Percentiles rank a stretch among this genome's conserved stretches.
Evolutionary conservation across 2,113 vertebrate species (phyloP).

Genomic region (Phyllostomus discolor): DNA sequence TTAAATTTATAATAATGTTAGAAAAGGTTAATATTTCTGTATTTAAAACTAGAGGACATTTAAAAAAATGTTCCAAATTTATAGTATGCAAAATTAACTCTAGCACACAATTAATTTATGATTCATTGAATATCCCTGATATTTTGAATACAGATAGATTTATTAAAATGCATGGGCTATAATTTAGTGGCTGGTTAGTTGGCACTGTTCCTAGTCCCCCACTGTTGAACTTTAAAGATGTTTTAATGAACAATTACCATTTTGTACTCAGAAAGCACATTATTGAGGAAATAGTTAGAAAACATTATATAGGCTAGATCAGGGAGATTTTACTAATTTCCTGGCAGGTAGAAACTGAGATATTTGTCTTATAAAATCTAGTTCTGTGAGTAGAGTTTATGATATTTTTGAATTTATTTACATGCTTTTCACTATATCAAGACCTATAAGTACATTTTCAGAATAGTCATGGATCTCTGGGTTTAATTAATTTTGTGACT

Average conservation of each 20-base stretch:
- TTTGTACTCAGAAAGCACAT: neutral
- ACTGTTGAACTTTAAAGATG: constrained; percentile 46
- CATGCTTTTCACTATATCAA: neutral
- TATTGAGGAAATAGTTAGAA: constrained; percentile 12
- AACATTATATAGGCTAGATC: neutral
- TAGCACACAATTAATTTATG: constrained; percentile 57
- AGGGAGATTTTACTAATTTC: neutral
- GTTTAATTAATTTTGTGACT: constrained; percentile 41
- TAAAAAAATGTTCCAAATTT: constrained; percentile 54
- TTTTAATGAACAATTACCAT: constrained; percentile 50
- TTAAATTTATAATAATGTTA: constrained; percentile 53
- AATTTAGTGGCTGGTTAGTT: neutral
- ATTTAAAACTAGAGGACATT: constrained; percentile 37
- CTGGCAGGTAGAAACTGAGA: neutral
- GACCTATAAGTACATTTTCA: neutral
- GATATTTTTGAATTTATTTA: constrained; percentile 22
- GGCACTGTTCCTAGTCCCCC: neutral
- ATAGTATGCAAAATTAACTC: constrained; percentile 23
- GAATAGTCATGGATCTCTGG: neutral
- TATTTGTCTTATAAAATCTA: neutral
- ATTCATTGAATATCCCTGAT: constrained; percentile 18
- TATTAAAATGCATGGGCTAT: constrained; percentile 42
- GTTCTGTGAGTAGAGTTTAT: neutral
- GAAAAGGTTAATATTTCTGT: constrained; percentile 57
- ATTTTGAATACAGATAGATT: constrained; percentile 54